These are phyloP conservation scores for Mya arenaria DNA, from an alignment of 1,140 invertebrate genomes.

Conservation along the genomic window DNA sequence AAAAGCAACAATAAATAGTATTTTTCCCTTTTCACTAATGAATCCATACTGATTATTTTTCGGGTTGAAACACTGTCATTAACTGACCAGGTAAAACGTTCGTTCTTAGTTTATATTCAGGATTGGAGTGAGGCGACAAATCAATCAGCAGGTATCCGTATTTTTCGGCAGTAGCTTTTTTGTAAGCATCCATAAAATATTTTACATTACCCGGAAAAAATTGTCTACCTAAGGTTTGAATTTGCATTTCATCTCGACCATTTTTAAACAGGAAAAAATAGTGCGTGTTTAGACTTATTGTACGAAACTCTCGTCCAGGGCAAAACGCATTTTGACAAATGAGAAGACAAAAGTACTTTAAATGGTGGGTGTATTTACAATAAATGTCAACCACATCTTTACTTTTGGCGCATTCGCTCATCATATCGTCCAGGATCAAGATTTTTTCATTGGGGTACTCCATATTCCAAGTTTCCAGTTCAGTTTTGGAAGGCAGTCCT, in stretches of 20 bases:
- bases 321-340: conserved; percentile 37
- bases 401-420: conserved; percentile 24
- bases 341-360: not conserved
- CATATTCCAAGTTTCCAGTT: conserved; percentile 21
- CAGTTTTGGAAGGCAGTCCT: conserved; percentile 11
- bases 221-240: conserved; percentile 11
- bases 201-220: not conserved
- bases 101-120: conserved; percentile 11
- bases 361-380: conserved; percentile 10
- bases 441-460: conserved; percentile 23
- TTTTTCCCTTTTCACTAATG: no score
- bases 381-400: conserved; percentile 18
- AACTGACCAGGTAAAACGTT: conserved; percentile 41
- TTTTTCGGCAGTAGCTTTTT: conserved; percentile 18
- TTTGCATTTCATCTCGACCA: not conserved
- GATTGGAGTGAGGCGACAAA: conserved; percentile 22
- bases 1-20: not conserved
- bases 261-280: conserved; percentile 18
- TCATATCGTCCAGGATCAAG: conserved; percentile 20
- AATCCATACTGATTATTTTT: no score
- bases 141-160: not conserved
- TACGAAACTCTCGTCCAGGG: conserved; percentile 14
- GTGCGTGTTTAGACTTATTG: conserved; percentile 7
- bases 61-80: conserved; percentile 20
- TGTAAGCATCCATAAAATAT: conserved; percentile 23